Conservation (phyloP, 2,113 vertebrate genomes). For the Arenaria interpres region DNA sequence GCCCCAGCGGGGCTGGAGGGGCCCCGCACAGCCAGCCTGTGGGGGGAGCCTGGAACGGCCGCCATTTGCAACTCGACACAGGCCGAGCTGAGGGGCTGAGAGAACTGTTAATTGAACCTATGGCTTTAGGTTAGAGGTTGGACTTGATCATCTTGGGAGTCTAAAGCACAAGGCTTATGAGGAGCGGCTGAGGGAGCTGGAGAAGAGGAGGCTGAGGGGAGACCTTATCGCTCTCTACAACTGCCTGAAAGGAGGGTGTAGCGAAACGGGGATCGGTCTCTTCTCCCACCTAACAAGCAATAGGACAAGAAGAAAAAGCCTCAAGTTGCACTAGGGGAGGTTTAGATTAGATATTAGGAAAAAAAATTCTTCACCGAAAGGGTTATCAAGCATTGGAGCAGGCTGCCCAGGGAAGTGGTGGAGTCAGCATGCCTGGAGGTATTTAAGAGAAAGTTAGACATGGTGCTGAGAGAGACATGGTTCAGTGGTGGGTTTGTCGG, state of each 20-base stretch:
- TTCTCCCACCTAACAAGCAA: not conserved
- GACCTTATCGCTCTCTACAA: not conserved
- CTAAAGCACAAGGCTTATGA: not conserved
- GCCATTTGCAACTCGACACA: fast-evolving
- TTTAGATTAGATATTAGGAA: not conserved
- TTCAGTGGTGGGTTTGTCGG: not conserved
- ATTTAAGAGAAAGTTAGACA: not conserved
- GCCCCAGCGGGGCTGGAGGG: not conserved
- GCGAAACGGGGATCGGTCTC: not conserved
- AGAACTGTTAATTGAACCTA: fast-evolving
- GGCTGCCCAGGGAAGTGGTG: not conserved
- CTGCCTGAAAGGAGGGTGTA: not conserved
- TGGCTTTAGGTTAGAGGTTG: not conserved
- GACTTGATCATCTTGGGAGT: not conserved
- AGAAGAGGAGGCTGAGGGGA: not conserved
- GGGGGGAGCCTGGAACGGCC: fast-evolving
- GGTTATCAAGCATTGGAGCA: not conserved
- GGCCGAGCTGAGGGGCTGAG: fast-evolving
- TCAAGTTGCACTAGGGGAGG: not conserved
- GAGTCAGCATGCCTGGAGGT: not conserved
- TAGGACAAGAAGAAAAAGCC: not conserved
- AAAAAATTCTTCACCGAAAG: not conserved
- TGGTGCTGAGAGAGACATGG: not conserved
- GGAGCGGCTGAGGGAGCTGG: not conserved
- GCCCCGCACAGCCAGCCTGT: not conserved